These are phyloP conservation scores for Brachyalestes nurse DNA, from an alignment of 2,797 vertebrate species.

Conservation along the genomic window DNA sequence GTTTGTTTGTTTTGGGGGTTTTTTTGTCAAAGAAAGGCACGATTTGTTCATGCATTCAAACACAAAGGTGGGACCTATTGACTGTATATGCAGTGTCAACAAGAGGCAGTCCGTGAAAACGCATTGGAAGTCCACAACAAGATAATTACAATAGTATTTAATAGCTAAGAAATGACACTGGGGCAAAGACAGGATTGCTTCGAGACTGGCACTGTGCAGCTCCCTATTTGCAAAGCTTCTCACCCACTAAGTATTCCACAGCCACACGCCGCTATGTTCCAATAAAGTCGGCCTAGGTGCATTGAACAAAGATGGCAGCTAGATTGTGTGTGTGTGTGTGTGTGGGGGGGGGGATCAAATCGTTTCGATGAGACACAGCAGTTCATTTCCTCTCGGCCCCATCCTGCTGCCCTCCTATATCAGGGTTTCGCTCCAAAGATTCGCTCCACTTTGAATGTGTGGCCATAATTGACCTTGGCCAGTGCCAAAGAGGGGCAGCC, in stretches of 20 bases:
- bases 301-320: conserved; percentile 27
- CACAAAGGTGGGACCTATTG: conserved; percentile 37
- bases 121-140: conserved; percentile 4
- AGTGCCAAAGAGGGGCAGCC: conserved; percentile 69
- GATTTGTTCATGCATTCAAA: conserved; percentile 43
- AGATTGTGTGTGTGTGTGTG: conserved; percentile 18
- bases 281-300: conserved; percentile 28
- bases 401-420: conserved; percentile 56
- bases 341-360: conserved; percentile 64
- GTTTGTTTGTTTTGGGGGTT: conserved; percentile 19
- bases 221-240: conserved; percentile 2
- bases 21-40: conserved; percentile 32
- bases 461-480: conserved; percentile 81
- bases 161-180: conserved; percentile 10
- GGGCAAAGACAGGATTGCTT: conserved; percentile 4
- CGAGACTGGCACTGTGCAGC: not conserved
- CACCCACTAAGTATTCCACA: conserved; percentile 5
- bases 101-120: conserved; percentile 32
- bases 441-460: conserved; percentile 71
- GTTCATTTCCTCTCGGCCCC: conserved; percentile 63
- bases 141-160: conserved; percentile 46
- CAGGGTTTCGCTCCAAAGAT: conserved; percentile 66
- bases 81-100: conserved; percentile 28
- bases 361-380: conserved; percentile 63
- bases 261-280: not conserved